phyloP scores from a whole-genome alignment of 2,797 vertebrate genomes.

The Carcharodon carcharias region DNA sequence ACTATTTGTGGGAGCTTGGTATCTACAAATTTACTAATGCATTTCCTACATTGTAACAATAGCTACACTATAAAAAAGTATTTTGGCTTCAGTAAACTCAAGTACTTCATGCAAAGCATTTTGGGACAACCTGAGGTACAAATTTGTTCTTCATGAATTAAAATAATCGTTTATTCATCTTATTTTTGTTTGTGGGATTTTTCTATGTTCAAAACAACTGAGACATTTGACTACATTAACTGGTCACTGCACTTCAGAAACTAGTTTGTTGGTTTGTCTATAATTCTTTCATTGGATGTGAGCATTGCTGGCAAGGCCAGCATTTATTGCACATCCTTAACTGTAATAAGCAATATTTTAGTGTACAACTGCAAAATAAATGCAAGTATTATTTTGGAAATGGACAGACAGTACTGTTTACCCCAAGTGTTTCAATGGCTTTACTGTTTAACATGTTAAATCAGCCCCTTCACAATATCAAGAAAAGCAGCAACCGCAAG shows the following conservation, averaged over 20 bases:
- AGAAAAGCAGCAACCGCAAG: background rate
- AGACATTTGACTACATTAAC: background rate
- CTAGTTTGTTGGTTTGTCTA: background rate
- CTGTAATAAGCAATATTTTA: background rate
- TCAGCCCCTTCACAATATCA: background rate
- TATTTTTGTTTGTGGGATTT: background rate
- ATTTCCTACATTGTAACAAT: background rate
- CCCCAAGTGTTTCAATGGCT: background rate
- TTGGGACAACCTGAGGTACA: background rate
- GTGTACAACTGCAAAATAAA: background rate
- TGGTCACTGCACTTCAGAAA: background rate
- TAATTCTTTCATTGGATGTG: too few relatives aligned
- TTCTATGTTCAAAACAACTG: background rate
- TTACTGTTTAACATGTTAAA: background rate
- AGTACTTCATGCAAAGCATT: background rate
- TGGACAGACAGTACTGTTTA: background rate
- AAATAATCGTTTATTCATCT: background rate
- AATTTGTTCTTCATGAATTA: background rate
- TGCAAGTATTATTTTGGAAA: background rate
- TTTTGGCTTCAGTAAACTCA: background rate
- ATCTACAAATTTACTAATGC: background rate
- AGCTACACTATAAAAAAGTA: background rate
- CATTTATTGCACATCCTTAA: too few relatives aligned
- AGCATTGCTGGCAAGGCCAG: too few relatives aligned
- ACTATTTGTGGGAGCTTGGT: background rate